phyloP scores from a whole-genome alignment of 2,888 invertebrate genomes.

The Bembecia ichneumoniformis region DNA sequence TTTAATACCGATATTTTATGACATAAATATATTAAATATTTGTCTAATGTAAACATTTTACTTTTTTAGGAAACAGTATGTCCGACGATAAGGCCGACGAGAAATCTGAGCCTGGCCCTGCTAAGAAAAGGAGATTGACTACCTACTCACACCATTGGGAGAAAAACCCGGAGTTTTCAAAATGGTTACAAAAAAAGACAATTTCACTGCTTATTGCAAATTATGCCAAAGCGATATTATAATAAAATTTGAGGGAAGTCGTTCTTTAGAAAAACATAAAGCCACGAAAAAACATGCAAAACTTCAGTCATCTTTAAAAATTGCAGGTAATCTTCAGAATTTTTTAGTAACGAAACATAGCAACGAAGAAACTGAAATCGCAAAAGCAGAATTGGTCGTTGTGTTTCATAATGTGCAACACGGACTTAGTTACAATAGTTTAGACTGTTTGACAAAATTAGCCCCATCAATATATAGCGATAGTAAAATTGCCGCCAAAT shows the following conservation, averaged over 20 bases:
- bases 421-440: neutral
- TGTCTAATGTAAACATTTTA: too few relatives aligned
- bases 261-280: constrained; percentile 1
- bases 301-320: neutral
- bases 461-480: neutral
- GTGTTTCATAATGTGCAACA: constrained; percentile 1
- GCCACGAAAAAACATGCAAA: neutral
- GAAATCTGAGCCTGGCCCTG: too few relatives aligned
- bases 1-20: too few relatives aligned
- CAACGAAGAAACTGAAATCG: constrained; percentile 1
- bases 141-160: constrained; percentile 1
- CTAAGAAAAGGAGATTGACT: too few relatives aligned
- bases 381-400: neutral
- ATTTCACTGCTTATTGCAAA: neutral
- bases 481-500: constrained; percentile 1
- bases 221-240: constrained; percentile 1
- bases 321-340: neutral
- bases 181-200: constrained; percentile 1
- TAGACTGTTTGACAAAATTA: neutral
- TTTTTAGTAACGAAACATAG: neutral
- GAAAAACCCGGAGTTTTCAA: neutral
- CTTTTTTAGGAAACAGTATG: too few relatives aligned
- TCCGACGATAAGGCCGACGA: too few relatives aligned
- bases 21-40: too few relatives aligned
- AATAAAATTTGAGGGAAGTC: constrained; percentile 1